These are phyloP conservation scores for Alcedo atthis DNA, from an alignment of 2,797 vertebrate species.

Conservation along the genomic window DNA sequence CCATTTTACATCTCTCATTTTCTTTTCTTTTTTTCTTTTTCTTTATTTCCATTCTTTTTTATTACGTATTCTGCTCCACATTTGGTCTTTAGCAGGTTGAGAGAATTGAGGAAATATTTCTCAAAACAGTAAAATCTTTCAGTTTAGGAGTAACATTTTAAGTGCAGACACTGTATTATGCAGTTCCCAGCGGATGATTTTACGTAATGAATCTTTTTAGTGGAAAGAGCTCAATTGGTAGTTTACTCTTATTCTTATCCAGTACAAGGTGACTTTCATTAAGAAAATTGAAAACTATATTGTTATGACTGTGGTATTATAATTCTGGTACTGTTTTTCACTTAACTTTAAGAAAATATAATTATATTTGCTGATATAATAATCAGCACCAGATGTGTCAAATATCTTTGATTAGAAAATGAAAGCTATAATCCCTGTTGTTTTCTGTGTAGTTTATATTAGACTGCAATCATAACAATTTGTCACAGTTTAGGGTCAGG, in stretches of 20 bases:
- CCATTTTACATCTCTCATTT: conserved; percentile 14
- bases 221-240: not conserved
- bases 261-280: conserved; percentile 32
- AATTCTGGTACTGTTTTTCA: conserved; percentile 26
- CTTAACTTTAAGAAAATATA: conserved; percentile 47
- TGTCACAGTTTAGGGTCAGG: no score
- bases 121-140: not conserved
- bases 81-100: not conserved
- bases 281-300: not conserved
- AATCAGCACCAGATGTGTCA: conserved; percentile 38
- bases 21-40: not conserved
- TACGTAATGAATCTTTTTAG: not conserved
- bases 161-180: not conserved
- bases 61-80: conserved; percentile 2
- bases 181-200: not conserved
- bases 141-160: not conserved
- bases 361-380: conserved; percentile 41
- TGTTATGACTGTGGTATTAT: not conserved
- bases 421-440: conserved; percentile 36
- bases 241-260: not conserved
- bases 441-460: conserved; percentile 17
- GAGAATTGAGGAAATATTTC: conserved; percentile 13
- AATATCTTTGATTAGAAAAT: conserved; percentile 48
- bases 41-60: conserved; percentile 5
- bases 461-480: conserved; percentile 2